These are phyloP conservation scores for Astropecten irregularis DNA, from an alignment of 53 echinoderm and acorn worm genomes.

Conservation along the genomic window DNA sequence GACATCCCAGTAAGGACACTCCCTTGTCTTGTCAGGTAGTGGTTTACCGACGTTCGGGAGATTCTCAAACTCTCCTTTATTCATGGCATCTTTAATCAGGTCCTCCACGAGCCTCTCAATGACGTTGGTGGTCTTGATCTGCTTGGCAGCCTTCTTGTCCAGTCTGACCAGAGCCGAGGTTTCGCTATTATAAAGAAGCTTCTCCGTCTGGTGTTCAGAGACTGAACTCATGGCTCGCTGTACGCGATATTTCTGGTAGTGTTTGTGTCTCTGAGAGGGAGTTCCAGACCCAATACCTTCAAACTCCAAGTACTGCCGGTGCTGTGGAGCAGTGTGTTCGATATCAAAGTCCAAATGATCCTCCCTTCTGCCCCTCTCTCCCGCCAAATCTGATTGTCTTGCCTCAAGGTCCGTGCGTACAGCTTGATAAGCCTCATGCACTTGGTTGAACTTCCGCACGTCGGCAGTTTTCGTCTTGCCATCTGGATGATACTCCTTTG, in stretches of 20 bases:
- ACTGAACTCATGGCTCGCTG: constrained; percentile 58
- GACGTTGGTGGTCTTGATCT: constrained; percentile 74
- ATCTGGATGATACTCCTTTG: constrained; percentile 89
- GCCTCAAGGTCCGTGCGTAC: constrained; percentile 62
- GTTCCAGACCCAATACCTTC: constrained; percentile 83
- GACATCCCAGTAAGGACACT: constrained; percentile 76
- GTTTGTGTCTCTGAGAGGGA: constrained; percentile 76
- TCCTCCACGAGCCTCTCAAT: constrained; percentile 89
- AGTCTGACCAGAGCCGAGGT: constrained; percentile 56
- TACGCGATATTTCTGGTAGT: constrained; percentile 72
- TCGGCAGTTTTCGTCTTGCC: constrained; percentile 56
- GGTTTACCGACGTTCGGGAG: constrained; percentile 78
- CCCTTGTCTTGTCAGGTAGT: constrained; percentile 66
- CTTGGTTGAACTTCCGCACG: constrained; percentile 66
- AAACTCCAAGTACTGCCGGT: constrained; percentile 78
- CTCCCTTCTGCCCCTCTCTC: constrained; percentile 15
- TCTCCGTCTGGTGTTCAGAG: constrained; percentile 55
- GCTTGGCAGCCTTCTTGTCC: constrained; percentile 69
- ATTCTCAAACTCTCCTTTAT: constrained; percentile 88
- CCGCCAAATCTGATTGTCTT: background rate
- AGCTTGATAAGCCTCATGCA: constrained; percentile 75
- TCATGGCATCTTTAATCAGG: constrained; percentile 80
- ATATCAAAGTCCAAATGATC: constrained; percentile 42
- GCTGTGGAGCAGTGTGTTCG: constrained; percentile 75
- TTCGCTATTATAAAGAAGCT: constrained; percentile 28